Conservation (phyloP, 2,113 vertebrate genomes). For the Eretmochelys imbricata region DNA sequence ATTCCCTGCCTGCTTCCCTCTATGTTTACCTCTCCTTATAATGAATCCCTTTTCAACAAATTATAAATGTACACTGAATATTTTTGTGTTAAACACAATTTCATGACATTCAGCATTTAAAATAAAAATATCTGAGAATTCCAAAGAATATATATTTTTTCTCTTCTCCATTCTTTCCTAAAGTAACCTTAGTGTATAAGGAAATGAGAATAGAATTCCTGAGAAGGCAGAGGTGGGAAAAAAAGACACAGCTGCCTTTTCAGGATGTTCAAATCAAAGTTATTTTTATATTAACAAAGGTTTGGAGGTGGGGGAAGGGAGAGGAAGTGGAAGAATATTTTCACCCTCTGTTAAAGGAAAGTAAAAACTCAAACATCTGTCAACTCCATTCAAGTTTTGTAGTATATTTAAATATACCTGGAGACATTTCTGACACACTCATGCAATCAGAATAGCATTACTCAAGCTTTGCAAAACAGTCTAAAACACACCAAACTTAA, state of each 20-base stretch:
- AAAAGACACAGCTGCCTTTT: not conserved
- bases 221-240: not conserved
- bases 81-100: not conserved
- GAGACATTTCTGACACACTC: not conserved
- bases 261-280: not conserved
- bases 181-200: not conserved
- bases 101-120: not conserved
- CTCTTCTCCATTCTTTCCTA: not conserved
- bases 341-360: not conserved
- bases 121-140: not conserved
- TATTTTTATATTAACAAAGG: conserved; percentile 13
- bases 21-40: not conserved
- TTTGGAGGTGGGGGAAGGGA: not conserved
- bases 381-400: rapidly evolving
- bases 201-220: not conserved
- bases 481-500: not conserved
- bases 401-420: rapidly evolving
- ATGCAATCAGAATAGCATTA: not conserved
- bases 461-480: not conserved
- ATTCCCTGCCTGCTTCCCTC: not conserved
- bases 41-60: not conserved
- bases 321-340: not conserved
- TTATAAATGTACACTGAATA: not conserved
- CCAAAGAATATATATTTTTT: not conserved
- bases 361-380: not conserved